phyloP scores from a whole-genome alignment of 1,140 invertebrate species.

The Hydropsyche tenuis region DNA sequence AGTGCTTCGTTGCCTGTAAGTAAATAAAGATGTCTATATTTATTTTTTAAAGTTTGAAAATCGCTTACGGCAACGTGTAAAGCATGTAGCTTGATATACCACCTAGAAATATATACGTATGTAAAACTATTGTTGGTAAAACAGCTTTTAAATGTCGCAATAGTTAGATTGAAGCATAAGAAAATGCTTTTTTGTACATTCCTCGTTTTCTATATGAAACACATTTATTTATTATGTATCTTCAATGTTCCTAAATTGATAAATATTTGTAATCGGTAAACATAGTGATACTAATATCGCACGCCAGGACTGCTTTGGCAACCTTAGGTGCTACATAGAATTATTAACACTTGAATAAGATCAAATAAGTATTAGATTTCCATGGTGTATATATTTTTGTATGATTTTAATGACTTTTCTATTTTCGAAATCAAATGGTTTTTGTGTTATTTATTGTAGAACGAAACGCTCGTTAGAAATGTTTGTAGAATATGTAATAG shows the following conservation, averaged over 20 bases:
- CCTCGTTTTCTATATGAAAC: slow-evolving; percentile 27
- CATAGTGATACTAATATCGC: slow-evolving; percentile 17
- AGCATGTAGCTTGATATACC: slow-evolving; percentile 32
- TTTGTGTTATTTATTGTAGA: too few relatives aligned
- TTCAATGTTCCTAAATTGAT: slow-evolving; percentile 36
- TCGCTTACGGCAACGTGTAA: slow-evolving; percentile 4
- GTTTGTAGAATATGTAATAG: background rate
- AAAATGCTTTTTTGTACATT: slow-evolving; percentile 34
- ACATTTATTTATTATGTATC: slow-evolving; percentile 23
- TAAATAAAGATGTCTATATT: background rate
- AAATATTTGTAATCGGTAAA: background rate
- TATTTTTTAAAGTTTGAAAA: slow-evolving; percentile 8
- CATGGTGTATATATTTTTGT: too few relatives aligned
- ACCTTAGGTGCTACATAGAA: slow-evolving; percentile 9
- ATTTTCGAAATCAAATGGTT: too few relatives aligned
- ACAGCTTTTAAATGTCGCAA: slow-evolving; percentile 23
- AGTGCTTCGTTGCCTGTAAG: slow-evolving; percentile 16
- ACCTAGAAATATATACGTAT: background rate
- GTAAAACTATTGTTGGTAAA: slow-evolving; percentile 16
- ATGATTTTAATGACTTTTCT: too few relatives aligned
- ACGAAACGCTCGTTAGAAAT: background rate
- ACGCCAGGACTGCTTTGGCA: slow-evolving; percentile 8
- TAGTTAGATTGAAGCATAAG: background rate
- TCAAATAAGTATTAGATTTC: too few relatives aligned
- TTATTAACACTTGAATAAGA: too few relatives aligned